A percentile compares a stretch with the other conserved stretches of the same genome.
Conservation (phyloP, 2,888 invertebrate species). For the Lasius platythorax region DNA sequence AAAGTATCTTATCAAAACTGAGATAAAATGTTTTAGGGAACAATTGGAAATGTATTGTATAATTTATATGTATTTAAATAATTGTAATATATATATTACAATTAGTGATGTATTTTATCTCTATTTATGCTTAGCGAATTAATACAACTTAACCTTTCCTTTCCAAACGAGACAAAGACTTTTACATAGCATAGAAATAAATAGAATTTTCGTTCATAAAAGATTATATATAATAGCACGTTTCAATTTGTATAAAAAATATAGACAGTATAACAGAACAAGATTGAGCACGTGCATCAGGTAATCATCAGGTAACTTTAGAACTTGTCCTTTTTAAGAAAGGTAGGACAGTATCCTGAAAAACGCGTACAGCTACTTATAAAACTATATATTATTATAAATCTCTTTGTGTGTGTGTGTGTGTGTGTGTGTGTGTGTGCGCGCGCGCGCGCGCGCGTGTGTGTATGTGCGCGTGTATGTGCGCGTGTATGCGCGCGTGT, state of each 20-base stretch:
- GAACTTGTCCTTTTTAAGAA: background rate
- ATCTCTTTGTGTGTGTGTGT: background rate
- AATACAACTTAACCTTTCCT: constrained; percentile 11
- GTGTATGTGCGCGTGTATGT: background rate
- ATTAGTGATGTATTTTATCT: background rate
- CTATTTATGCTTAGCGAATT: constrained; percentile 19
- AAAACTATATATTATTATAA: constrained; percentile 15
- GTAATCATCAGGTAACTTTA: constrained; percentile 27
- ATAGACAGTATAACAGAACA: background rate
- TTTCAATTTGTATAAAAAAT: background rate
- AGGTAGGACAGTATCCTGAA: constrained; percentile 5
- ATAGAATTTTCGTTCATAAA: background rate
- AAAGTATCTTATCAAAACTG: background rate
- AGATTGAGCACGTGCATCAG: background rate
- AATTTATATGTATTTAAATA: background rate
- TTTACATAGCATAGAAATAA: background rate
- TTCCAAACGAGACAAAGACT: background rate
- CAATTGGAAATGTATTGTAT: background rate
- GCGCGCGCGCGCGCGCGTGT: too few relatives aligned
- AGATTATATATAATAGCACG: constrained; percentile 5
- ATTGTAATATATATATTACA: background rate
- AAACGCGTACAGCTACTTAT: background rate
- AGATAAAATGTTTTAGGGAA: background rate
- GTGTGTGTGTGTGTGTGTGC: too few relatives aligned
- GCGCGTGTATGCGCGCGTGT: background rate